Conservation (phyloP, 2,888 invertebrate species). For the Rhagonycha fulva region DNA sequence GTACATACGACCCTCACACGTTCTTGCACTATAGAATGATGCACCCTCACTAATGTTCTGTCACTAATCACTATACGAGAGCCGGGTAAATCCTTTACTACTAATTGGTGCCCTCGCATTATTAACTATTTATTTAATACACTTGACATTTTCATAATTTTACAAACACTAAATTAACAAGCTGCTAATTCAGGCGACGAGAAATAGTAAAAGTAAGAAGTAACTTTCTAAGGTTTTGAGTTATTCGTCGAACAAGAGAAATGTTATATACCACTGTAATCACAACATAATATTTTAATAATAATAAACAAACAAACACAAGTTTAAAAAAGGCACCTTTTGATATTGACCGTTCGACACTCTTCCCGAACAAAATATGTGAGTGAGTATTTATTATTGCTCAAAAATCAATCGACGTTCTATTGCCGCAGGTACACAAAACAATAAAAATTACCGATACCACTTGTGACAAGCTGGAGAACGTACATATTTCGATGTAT, state of each 20-base stretch:
- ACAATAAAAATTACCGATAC: conserved; percentile 24
- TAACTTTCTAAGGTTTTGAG: conserved; percentile 36
- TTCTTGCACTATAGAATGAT: conserved; percentile 51
- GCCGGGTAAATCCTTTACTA: conserved; percentile 18
- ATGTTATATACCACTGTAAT: conserved; percentile 1
- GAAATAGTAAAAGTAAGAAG: conserved; percentile 35
- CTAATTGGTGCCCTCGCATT: conserved; percentile 30
- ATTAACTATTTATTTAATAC: conserved; percentile 3
- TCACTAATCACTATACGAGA: conserved; percentile 39
- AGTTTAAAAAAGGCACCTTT: not conserved
- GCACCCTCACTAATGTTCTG: conserved; percentile 51
- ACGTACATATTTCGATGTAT: conserved; percentile 27
- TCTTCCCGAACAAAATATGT: not conserved
- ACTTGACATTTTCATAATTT: conserved; percentile 8
- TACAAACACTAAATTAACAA: conserved; percentile 10
- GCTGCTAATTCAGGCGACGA: conserved; percentile 20
- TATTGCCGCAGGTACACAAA: not conserved
- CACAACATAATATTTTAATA: conserved; percentile 7
- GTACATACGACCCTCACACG: conserved; percentile 54
- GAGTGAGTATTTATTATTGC: not conserved
- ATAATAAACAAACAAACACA: conserved; percentile 10
- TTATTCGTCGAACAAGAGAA: conserved; percentile 29
- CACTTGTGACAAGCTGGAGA: conserved; percentile 24
- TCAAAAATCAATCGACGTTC: not conserved
- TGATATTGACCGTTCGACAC: not conserved